Base-by-base conservation (phyloP, 2,888 invertebrate species). In the Chironomus riparius region DNA sequence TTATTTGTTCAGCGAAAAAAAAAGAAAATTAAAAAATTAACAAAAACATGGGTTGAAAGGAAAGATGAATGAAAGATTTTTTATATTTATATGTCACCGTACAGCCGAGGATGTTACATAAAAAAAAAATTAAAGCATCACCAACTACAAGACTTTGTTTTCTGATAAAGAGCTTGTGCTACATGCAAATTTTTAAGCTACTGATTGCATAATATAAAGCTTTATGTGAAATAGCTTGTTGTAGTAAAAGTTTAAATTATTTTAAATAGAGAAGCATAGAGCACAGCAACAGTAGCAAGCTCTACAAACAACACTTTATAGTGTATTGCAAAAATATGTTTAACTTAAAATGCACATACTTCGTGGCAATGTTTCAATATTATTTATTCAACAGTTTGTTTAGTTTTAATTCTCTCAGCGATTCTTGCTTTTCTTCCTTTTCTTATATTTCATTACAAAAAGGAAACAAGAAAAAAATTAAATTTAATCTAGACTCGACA, bases 11-110 rank as follows among this genome's bases (percentile, higher is more conserved):
- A 56, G n/a, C 56, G 18, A 56, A 28, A 12, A n/a, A n/a, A n/a
- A 4, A 28, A 6, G 6, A 28, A 68, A 70, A 70, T 70, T 70
- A 70, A 70, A 70, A 70, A 70, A 70, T 70, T 47, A 68, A 70
- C 70, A n/a, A 70, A 70, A 38, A 68, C 18, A 21, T 38, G 38
- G 10, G 38, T 10, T 38, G 38, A 38, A 10, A 38, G 38, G 38
- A 38, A 38, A 38, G 38, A 38, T 38, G 38, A 38, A 38, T 38
- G n/a, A 56, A 50, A 50, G 15, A 2, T 7, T 56, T 18, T 15
- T 18, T 18, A n/a, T n/a, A n/a, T 15, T 7, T 56, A 56, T 50
- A 50, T 56, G 56, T 18, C 7, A 15, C 38, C 38, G 10, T 38
- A 38, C 38, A 38, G 38, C n/a, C 18, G 56, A 15, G 56, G 15